phyloP scores from a whole-genome alignment of 2,888 invertebrate species.

The Heliconius ismenius region DNA sequence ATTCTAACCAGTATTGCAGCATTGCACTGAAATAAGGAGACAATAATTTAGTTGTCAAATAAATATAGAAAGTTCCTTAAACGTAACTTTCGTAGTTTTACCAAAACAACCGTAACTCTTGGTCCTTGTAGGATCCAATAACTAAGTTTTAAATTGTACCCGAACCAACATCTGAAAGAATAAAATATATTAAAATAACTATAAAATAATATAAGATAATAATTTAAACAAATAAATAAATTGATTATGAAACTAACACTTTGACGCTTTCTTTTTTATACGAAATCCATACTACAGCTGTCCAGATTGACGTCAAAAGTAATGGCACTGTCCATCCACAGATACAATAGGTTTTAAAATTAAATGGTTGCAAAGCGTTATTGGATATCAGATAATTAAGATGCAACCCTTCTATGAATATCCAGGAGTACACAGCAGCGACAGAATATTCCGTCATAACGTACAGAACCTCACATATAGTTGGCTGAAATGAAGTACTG shows the following conservation, averaged over 20 bases:
- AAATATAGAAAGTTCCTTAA: background rate
- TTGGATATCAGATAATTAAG: constrained; percentile 92
- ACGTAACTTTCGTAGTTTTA: constrained; percentile 68
- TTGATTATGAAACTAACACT: constrained; percentile 6
- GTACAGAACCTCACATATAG: constrained; percentile 90
- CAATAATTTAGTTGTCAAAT: constrained; percentile 22
- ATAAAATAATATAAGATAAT: background rate
- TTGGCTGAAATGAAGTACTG: constrained; percentile 81
- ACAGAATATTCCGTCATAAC: constrained; percentile 92
- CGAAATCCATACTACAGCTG: background rate
- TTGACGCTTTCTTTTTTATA: constrained; percentile 41
- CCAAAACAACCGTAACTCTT: constrained; percentile 88
- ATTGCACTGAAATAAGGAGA: constrained; percentile 83
- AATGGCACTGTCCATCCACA: constrained; percentile 89
- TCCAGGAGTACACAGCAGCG: constrained; percentile 97
- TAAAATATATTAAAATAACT: background rate
- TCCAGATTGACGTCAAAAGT: constrained; percentile 80
- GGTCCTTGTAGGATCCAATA: constrained; percentile 97
- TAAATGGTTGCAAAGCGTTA: constrained; percentile 84
- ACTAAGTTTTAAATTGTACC: constrained; percentile 89
- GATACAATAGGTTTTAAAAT: constrained; percentile 82
- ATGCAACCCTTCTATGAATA: constrained; percentile 96
- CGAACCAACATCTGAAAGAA: constrained; percentile 88
- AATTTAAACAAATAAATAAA: constrained; percentile 4
- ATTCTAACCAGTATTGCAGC: constrained; percentile 90